A percentile compares a stretch with the other conserved stretches of the same genome.
Conservation (phyloP, 2,888 invertebrate genomes). For the Scotopteryx bipunctaria region DNA sequence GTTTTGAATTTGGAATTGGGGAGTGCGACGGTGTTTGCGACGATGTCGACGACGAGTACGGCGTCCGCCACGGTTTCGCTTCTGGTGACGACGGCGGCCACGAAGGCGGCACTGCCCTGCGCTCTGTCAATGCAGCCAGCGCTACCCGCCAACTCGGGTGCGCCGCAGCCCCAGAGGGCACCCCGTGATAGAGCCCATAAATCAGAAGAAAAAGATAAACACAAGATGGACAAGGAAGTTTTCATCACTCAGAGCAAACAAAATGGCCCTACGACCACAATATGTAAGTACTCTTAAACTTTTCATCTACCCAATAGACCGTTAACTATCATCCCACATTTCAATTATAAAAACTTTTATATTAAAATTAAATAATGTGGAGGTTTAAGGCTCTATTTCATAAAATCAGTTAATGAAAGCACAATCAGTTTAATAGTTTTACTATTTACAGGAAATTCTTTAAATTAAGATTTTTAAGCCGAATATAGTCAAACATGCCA, state of each 20-base stretch:
- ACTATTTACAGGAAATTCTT: no score
- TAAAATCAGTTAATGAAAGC: no score
- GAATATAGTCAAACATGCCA: no score
- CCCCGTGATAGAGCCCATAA: slow-evolving; percentile 32
- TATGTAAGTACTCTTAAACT: slow-evolving; percentile 32
- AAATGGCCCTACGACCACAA: slow-evolving; percentile 36
- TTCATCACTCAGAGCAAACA: slow-evolving; percentile 29
- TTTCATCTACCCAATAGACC: no score
- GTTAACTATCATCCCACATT: no score
- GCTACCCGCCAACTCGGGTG: not conserved
- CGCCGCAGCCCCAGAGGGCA: slow-evolving; percentile 29
- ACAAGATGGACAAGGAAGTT: slow-evolving; percentile 32
- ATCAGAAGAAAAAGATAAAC: slow-evolving; percentile 40
- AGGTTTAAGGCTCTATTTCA: no score
- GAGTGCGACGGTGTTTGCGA: not conserved
- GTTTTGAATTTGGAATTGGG: not conserved
- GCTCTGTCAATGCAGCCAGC: slow-evolving; percentile 11
- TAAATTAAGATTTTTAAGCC: no score
- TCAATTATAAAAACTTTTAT: no score
- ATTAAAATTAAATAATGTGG: no score
- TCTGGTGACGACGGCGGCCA: slow-evolving; percentile 26
- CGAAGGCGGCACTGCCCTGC: slow-evolving; percentile 28
- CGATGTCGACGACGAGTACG: slow-evolving; percentile 18
- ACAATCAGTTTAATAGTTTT: no score
- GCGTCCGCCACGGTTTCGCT: not conserved